Evolutionary conservation across 1,140 invertebrate species (phyloP), one percentile per base, ranked within the genome.

Genomic region (Parasteatoda tepidariorum): DNA sequence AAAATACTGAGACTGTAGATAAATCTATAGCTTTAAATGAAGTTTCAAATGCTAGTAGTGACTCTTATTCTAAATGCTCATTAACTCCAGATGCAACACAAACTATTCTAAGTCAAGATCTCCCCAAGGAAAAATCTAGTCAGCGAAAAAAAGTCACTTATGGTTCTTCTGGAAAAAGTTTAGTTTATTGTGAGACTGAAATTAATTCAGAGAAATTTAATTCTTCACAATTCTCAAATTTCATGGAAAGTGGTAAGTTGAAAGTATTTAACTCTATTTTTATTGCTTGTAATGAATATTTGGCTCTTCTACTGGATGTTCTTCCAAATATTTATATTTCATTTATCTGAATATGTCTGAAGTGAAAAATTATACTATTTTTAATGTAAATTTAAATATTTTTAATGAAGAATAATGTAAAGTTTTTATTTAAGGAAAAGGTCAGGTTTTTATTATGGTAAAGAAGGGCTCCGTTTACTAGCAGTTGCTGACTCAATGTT

Each of bases 151-250:
- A 31, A n/a, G 26, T 82, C 15, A 38, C n/a, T 41, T 71, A 41
- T 31, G 54, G 78, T 38, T 24, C 31, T 38, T 24, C 31, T 31
- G 78, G 57, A 31, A 70, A 24, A 31, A 71, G 41, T 33, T n/a
- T 82, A n/a, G 41, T 24, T 30, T 82, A 82, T n/a, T 41, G 11
- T 30, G 78, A 82, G 54, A 59, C 67, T 31, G 31, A 82, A 41
- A 33, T 82, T 15, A 82, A 82, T 62, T 22, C 24, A 2, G 71
- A 71, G 66, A 82, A 62, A 48, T 82, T 82, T 31, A 82, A 82
- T 71, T 28, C 24, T 1, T 61, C 54, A n/a, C 66, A 82, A 70
- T 7, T 82, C 41, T n/a, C 66, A 6, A 70, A 30, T 48, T 82
- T 61, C 54, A 48, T 70, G 24, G 67, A 24, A 61, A 82, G 48